Base-by-base conservation (phyloP, 2,888 invertebrate species). In the Eupithecia subumbrata region DNA sequence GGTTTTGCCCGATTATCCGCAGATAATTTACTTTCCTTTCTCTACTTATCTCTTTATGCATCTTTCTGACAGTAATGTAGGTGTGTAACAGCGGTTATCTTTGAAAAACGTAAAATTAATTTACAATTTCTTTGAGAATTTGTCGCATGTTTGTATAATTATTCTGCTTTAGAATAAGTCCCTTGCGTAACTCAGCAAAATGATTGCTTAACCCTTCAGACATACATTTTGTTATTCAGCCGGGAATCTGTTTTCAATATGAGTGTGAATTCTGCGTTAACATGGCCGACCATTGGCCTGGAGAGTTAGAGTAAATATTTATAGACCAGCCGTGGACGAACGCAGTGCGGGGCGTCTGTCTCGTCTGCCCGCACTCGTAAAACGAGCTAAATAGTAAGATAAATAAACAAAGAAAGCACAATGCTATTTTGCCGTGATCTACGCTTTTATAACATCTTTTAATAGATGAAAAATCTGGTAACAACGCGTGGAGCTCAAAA, bases 221-320 rank as follows among this genome's bases (percentile, higher is more conserved):
- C n/a, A 66, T 34, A 37, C 4, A 40, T 34, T 40, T 67, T 67
- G 63, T 67, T 67, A 40, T 43, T 67, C 22, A n/a, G 30, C 12
- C 5, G 34, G 34, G n/a, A 72, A 72, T 40, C 74, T 72, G 74
- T 56, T 74, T 74, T 69, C 69, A 45, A 25, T 48, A 43, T 69
- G 45, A 71, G 66, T 72, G 74, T 63, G 34, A n/a, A 67, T 72
- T 67, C 91, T 91, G 91, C 88, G 89, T 87, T 85, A 84, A 89
- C 90, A 90, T 89, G 90, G 90, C 89, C 90, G 92, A 90, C 91
- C 92, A 91, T 92, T 93, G 93, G 92, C 91, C 90, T 91, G 91
- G 88, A 90, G 90, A 92, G 92, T 93, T 93, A 91, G 92, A 90
- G 91, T 95, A 95, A 95, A 95, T 94, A 95, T 95, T 95, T 95